Evolutionary conservation across 1,140 invertebrate genomes (phyloP).

Genomic region (Penaeus vannamei): DNA sequence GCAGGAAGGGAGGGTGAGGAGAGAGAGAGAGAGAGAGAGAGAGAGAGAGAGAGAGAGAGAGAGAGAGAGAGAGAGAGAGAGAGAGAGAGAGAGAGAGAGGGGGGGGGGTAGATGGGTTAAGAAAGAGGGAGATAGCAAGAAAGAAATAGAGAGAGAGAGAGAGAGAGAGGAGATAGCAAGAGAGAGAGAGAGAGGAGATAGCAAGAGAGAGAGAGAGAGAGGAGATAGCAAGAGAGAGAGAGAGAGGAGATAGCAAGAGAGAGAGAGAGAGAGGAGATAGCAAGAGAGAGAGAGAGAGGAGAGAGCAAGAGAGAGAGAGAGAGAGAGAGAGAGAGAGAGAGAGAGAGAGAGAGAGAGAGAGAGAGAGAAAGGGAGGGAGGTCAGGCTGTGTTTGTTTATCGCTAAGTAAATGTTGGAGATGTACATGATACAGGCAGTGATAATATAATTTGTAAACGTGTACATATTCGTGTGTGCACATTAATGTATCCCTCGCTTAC

Average conservation of each 20-base stretch:
- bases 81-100: background rate
- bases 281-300: no score
- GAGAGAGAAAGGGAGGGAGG: background rate
- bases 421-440: no score
- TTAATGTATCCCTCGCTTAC: no score
- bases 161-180: no score
- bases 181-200: background rate
- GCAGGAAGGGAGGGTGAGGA: background rate
- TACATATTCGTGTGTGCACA: no score
- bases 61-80: background rate
- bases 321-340: slow-evolving; percentile 16
- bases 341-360: background rate
- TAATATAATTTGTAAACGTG: no score
- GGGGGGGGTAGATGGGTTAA: background rate
- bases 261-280: background rate
- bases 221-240: background rate
- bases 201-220: background rate
- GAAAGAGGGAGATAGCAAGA: background rate
- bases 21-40: background rate
- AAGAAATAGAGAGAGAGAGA: background rate
- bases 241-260: background rate
- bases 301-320: background rate
- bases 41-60: background rate
- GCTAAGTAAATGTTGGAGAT: no score
- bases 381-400: background rate